These are phyloP conservation scores for Anolis apletophallus DNA, from an alignment of 2,797 vertebrate species.

Conservation along the genomic window DNA sequence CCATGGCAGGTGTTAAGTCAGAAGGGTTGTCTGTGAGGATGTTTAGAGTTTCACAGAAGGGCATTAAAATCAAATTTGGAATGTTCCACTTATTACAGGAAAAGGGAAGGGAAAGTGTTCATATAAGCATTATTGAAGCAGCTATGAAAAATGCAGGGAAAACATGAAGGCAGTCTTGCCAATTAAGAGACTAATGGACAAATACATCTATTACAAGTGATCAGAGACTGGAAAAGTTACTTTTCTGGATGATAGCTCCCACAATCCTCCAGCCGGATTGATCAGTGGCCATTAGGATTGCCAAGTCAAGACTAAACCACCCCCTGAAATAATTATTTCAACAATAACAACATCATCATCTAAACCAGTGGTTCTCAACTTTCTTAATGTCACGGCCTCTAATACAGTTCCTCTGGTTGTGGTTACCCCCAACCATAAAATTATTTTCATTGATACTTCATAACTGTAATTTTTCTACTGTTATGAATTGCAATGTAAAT, in stretches of 20 bases:
- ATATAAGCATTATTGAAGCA: background rate
- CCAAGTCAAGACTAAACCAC: too few relatives aligned
- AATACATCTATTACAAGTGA: background rate
- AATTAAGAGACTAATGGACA: background rate
- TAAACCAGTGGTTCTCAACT: too few relatives aligned
- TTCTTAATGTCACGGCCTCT: too few relatives aligned
- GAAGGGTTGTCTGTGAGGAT: constrained; percentile 50
- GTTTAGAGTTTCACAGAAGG: constrained; percentile 44
- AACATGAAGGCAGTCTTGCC: background rate
- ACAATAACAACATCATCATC: too few relatives aligned
- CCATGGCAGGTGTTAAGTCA: constrained; percentile 59
- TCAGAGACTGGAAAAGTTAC: background rate
- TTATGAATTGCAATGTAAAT: too few relatives aligned
- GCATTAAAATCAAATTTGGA: constrained; percentile 49
- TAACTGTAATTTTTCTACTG: too few relatives aligned
- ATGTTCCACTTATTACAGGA: constrained; percentile 7
- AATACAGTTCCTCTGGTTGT: too few relatives aligned
- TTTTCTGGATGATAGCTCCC: background rate
- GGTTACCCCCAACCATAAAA: too few relatives aligned
- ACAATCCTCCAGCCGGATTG: too few relatives aligned
- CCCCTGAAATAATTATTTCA: too few relatives aligned
- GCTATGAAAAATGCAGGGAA: background rate
- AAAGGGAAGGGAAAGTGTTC: background rate
- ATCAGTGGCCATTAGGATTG: too few relatives aligned
- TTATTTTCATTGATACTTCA: too few relatives aligned